A percentile compares a stretch with the other conserved stretches of the same genome.
phyloP scores from a whole-genome alignment of 2,113 vertebrate species.

The Atrichornis clamosus region DNA sequence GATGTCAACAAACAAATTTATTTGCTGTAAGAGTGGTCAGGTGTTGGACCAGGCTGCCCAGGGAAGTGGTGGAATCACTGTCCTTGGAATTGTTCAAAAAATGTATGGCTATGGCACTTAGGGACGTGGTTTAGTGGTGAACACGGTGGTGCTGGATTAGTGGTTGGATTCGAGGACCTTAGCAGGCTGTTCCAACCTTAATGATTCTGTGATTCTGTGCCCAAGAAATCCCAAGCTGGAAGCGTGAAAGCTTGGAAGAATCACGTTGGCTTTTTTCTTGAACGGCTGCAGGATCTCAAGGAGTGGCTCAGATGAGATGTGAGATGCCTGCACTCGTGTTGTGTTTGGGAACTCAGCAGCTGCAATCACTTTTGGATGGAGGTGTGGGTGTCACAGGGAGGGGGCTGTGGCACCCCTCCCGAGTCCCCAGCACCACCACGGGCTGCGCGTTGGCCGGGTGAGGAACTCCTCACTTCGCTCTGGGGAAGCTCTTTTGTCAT shows the following conservation, averaged over 20 bases:
- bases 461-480: background rate
- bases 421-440: background rate
- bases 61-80: background rate
- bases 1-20: background rate
- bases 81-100: background rate
- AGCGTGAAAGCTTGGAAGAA: background rate
- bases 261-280: background rate
- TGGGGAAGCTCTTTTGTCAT: background rate
- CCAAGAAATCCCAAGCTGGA: background rate
- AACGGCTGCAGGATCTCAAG: background rate
- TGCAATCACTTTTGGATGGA: conserved; percentile 21
- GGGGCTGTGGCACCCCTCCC: background rate
- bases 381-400: background rate
- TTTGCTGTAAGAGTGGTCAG: background rate
- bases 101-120: background rate
- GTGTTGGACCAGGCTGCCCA: no score
- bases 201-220: background rate
- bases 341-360: background rate
- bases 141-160: background rate
- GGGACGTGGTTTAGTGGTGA: background rate
- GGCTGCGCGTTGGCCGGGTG: background rate
- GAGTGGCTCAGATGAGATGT: background rate
- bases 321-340: background rate
- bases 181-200: background rate
- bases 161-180: background rate